phyloP scores from a whole-genome alignment of 2,888 invertebrate species.

The Atherix ibis region DNA sequence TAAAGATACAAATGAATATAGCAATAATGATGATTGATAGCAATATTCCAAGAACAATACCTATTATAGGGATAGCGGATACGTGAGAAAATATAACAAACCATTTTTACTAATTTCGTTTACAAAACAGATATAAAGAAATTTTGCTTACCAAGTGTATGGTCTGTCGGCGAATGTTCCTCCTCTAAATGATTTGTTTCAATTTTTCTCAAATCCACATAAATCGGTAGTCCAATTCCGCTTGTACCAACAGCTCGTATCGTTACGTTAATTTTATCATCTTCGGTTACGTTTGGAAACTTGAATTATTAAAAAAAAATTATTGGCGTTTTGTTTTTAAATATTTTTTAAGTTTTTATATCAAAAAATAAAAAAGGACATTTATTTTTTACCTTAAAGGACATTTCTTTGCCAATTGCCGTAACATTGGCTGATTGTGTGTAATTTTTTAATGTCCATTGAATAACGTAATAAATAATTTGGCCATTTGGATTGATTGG shows the following conservation, averaged over 20 bases:
- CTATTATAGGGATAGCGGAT: too few species aligned
- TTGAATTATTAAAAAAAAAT: conserved; percentile 9
- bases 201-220: conserved; percentile 22
- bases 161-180: conserved; percentile 16
- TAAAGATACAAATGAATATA: conserved; percentile 24
- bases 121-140: too few species aligned
- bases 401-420: too few species aligned
- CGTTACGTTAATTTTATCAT: conserved; percentile 28
- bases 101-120: too few species aligned
- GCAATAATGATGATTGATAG: conserved; percentile 24
- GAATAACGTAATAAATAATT: conserved; percentile 26
- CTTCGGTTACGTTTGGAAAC: conserved; percentile 30
- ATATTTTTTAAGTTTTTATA: background rate
- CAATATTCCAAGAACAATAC: conserved; percentile 26
- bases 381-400: conserved; percentile 9
- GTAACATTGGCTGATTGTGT: conserved; percentile 23
- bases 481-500: conserved; percentile 28
- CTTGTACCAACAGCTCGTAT: conserved; percentile 29
- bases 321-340: background rate
- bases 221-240: conserved; percentile 29
- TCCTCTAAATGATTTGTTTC: conserved; percentile 13
- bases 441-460: conserved; percentile 27
- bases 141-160: conserved; percentile 16
- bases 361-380: background rate
- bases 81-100: too few species aligned